Base-by-base conservation (phyloP, 2,797 vertebrate genomes). In the Malurus leucopterus region DNA sequence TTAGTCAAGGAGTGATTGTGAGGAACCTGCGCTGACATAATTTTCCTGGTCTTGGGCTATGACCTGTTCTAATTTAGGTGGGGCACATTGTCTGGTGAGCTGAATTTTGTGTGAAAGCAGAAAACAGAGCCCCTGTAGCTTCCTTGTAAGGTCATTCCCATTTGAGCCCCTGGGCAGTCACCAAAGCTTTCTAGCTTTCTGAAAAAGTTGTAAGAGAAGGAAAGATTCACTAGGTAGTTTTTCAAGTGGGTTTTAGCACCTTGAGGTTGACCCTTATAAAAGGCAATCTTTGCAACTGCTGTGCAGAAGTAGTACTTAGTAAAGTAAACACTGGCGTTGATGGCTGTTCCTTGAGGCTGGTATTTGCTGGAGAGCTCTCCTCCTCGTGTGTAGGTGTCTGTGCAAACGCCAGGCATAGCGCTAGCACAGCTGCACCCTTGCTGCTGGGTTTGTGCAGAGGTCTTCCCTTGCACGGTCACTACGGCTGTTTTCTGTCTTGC, bases 381-480 rank as follows among this genome's bases (percentile, higher is more conserved):
- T 71, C 68, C 10, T 3, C 64, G 63, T 74, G 82, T 6, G 75
- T 87, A 83, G 74, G 84, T 87, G 82, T 71, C 86, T 89, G 86
- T 86, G 73, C 70, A 89, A 92, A 94, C 1, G 41, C 86, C 86
- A 92, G 50, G 63, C 80, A 92, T 90, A 68, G 46, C 62, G 58
- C 67, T 74, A 87, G 58, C 87, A 90, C 92, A 95, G 92, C 92
- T 95, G 93, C 58, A 13, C 65, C 40, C n/a, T 34, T 62, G 26
- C 65, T 58, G 43, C 58, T 61, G 29, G 23, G 7, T 23, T 86
- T 78, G 34, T 74, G 67, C 51, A 69, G 63, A 82, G 72, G 70
- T 64, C 47, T n/a, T 86, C 34, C n/a, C 40, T 47, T 50, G 72
- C 36, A 77, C 41, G 8, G 43, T 77, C 62, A 32, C 57, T 76